Conservation (phyloP, 2,888 invertebrate genomes). For the Eupithecia abbreviata region DNA sequence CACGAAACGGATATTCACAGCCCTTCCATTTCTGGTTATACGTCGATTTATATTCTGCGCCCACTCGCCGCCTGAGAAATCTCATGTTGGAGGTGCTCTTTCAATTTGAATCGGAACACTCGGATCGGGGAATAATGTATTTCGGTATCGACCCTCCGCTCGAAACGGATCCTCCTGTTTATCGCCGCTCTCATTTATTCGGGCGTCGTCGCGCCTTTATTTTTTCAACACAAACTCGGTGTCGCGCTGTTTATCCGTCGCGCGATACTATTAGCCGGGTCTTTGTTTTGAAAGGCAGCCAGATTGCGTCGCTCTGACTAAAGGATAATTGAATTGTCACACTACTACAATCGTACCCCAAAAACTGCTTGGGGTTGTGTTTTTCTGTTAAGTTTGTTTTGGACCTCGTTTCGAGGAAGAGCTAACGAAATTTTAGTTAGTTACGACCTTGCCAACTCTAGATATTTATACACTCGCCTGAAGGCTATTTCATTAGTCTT, state of each 20-base stretch:
- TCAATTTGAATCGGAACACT: constrained; percentile 85
- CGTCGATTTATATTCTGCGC: constrained; percentile 84
- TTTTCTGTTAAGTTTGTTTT: constrained; percentile 41
- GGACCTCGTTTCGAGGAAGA: constrained; percentile 35
- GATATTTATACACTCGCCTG: constrained; percentile 1
- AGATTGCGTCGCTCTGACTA: constrained; percentile 70
- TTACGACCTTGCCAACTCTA: constrained; percentile 19
- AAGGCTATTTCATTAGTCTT: constrained; percentile 17
- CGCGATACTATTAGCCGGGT: constrained; percentile 76
- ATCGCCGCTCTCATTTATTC: constrained; percentile 83
- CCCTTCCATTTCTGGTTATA: constrained; percentile 82
- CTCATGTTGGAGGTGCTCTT: constrained; percentile 84
- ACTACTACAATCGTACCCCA: constrained; percentile 56
- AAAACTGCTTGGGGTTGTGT: constrained; percentile 49
- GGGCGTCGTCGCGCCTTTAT: constrained; percentile 82
- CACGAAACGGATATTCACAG: constrained; percentile 79
- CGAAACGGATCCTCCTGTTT: constrained; percentile 82
- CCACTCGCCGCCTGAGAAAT: constrained; percentile 83
- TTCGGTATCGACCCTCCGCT: constrained; percentile 82
- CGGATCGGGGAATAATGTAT: constrained; percentile 84
- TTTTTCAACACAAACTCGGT: constrained; percentile 79
- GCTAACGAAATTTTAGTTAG: constrained; percentile 28
- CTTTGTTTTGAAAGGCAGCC: constrained; percentile 77
- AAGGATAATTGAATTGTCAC: constrained; percentile 76
- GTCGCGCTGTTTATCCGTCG: constrained; percentile 77